Evolutionary conservation across 2,113 vertebrate genomes (phyloP).

Genomic region (Caranx melampygus): DNA sequence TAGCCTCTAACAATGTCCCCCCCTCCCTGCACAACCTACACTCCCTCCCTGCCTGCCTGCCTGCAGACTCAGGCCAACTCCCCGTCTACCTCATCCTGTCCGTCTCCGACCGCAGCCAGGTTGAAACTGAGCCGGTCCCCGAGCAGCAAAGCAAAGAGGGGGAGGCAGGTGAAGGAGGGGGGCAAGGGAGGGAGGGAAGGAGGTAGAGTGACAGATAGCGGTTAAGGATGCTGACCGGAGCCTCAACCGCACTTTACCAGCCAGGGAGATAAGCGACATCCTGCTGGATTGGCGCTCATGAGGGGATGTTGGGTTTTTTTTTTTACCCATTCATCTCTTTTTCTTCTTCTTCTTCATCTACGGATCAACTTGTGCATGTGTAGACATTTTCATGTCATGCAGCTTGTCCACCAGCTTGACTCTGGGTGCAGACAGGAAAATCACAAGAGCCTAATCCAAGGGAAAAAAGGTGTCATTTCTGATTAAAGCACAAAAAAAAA

Average conservation of each 20-base stretch:
- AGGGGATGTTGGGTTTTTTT: constrained; percentile 29
- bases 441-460: constrained; percentile 27
- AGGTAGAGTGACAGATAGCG: constrained; percentile 65
- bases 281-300: constrained; percentile 53
- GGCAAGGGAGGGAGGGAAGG: constrained; percentile 5
- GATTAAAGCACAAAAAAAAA: constrained; percentile 40
- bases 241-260: constrained; percentile 72
- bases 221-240: constrained; percentile 77
- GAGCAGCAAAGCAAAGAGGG: constrained; percentile 32
- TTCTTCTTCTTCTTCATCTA: constrained; percentile 2
- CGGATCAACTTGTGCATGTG: constrained; percentile 5
- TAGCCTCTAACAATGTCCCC: constrained; percentile 65
- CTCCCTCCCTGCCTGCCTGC: background rate
- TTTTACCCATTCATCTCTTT: constrained; percentile 35
- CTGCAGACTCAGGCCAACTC: constrained; percentile 54
- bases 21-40: background rate
- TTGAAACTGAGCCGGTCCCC: constrained; percentile 70
- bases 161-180: constrained; percentile 29
- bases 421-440: constrained; percentile 31
- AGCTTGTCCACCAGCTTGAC: constrained; percentile 16
- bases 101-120: constrained; percentile 64
- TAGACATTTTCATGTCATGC: constrained; percentile 6
- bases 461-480: constrained; percentile 41
- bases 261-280: constrained; percentile 72
- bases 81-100: constrained; percentile 53